Percentiles rank a stretch among this genome's conserved stretches.
phyloP scores from a whole-genome alignment of 2,888 invertebrate species.

The Pecten maximus region DNA sequence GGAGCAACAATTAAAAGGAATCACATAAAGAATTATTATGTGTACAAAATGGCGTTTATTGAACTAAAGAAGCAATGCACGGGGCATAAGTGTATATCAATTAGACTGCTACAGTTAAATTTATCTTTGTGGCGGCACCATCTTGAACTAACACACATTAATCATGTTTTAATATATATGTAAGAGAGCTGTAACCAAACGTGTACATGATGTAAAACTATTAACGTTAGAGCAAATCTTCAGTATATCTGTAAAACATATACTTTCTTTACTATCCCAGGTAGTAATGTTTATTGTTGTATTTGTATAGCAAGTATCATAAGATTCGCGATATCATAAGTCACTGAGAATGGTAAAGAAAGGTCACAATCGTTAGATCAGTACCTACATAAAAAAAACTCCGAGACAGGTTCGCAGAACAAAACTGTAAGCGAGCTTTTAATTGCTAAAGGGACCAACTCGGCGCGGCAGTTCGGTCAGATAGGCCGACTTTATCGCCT shows the following conservation, averaged over 20 bases:
- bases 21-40: neutral
- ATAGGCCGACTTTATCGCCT: neutral
- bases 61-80: neutral
- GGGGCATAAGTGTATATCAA: neutral
- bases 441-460: constrained; percentile 10
- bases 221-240: neutral
- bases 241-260: neutral
- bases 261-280: neutral
- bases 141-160: neutral
- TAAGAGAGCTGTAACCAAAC: too few relatives aligned
- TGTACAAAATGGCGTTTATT: neutral
- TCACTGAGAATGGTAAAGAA: neutral
- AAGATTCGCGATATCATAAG: neutral
- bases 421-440: neutral
- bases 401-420: neutral
- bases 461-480: neutral
- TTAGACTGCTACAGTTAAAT: neutral
- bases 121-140: too few relatives aligned
- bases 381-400: neutral
- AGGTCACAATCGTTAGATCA: neutral
- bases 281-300: neutral
- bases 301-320: neutral
- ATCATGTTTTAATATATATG: neutral
- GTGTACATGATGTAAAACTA: neutral
- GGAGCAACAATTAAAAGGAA: neutral